Conservation (phyloP, 35 echinoderm and acorn worm species). For the Acanthaster planci region DNA sequence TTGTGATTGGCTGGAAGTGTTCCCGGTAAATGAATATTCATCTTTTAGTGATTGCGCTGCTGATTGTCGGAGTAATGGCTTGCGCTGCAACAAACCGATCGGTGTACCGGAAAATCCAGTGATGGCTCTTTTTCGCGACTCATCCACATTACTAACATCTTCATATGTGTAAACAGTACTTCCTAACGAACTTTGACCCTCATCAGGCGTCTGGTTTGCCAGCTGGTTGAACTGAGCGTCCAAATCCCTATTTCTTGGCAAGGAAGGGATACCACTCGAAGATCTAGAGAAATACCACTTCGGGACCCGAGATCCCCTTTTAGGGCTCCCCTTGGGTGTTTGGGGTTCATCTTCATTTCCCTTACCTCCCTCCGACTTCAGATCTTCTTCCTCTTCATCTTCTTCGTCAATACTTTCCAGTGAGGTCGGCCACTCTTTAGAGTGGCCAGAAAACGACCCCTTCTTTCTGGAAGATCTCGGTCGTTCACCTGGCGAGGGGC, state of each 20-base stretch:
- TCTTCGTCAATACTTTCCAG: conserved; percentile 61
- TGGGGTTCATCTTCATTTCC: conserved; percentile 15
- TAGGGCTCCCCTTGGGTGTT: conserved; percentile 10
- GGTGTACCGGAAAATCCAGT: not conserved
- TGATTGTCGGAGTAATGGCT: not conserved
- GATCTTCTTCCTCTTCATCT: conserved; percentile 36
- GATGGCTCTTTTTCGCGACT: not conserved
- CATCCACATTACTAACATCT: not conserved
- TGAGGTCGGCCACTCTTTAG: conserved; percentile 39
- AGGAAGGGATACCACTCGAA: conserved; percentile 30
- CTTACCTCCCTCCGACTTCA: not conserved
- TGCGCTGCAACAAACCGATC: conserved; percentile 1
- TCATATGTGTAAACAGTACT: not conserved
- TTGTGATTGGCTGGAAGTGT: conserved; percentile 11
- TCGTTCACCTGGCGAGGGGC: not conserved
- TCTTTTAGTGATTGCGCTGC: too few relatives aligned
- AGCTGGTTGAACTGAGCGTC: conserved; percentile 14
- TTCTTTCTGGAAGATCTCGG: conserved; percentile 6
- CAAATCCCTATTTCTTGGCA: conserved; percentile 13
- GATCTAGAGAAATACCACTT: conserved; percentile 11
- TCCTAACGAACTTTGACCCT: not conserved
- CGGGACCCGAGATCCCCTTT: not conserved
- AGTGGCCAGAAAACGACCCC: not conserved
- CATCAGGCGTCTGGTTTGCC: not conserved
- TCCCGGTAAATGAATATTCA: not conserved